These are phyloP conservation scores for Toxotes jaculatrix DNA, from an alignment of 2,113 vertebrate genomes.

Conservation along the genomic window DNA sequence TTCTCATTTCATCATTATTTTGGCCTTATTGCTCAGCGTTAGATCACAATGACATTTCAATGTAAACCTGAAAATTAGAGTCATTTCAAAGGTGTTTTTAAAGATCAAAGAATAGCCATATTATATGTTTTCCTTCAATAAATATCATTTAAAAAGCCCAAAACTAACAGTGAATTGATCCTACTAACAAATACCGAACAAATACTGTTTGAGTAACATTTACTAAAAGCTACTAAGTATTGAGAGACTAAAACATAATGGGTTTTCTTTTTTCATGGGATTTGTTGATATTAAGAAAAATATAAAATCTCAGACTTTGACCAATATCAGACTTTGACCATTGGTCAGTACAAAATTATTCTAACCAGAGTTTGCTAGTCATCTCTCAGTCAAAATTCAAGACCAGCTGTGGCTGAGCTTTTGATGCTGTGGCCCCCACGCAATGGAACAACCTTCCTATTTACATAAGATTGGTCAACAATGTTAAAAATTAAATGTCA, in stretches of 20 bases:
- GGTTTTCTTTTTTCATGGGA: too few relatives aligned
- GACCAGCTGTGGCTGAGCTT: background rate
- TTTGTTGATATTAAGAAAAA: too few relatives aligned
- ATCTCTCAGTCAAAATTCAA: background rate
- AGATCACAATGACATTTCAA: background rate
- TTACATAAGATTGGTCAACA: slow-evolving; percentile 27
- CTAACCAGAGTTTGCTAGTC: background rate
- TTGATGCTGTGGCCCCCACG: background rate
- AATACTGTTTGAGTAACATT: background rate
- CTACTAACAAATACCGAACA: background rate
- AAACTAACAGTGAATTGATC: background rate
- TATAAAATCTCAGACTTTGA: background rate
- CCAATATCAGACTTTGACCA: background rate
- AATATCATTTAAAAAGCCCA: background rate
- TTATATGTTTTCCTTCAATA: background rate
- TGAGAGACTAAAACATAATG: too few relatives aligned
- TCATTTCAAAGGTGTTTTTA: too few relatives aligned
- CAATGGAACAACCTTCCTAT: background rate
- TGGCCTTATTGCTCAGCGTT: background rate
- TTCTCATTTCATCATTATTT: slow-evolving; percentile 1
- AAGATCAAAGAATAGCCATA: background rate
- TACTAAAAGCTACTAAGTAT: background rate
- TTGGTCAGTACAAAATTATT: background rate
- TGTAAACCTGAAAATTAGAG: too few relatives aligned
- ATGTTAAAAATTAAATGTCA: background rate